Evolutionary conservation across 2,888 invertebrate genomes (phyloP).

Genomic region (Rhimphoctona megacephalus): DNA sequence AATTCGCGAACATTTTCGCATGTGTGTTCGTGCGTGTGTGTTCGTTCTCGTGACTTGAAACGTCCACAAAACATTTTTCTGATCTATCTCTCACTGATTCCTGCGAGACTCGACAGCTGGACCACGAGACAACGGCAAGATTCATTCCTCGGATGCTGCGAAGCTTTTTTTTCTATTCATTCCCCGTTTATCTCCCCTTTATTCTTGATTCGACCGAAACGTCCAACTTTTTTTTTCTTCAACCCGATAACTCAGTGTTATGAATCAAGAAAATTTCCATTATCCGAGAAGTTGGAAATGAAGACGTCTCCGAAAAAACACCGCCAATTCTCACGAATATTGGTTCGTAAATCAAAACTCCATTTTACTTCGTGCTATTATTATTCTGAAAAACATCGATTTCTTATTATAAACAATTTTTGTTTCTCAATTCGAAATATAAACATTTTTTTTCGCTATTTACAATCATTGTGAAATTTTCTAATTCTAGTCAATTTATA

Average conservation of each 20-base stretch:
- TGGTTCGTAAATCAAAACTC: slow-evolving; percentile 56
- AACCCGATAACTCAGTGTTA: slow-evolving; percentile 33
- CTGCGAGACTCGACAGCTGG: slow-evolving; percentile 57
- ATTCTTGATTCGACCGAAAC: slow-evolving; percentile 4
- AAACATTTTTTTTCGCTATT: not conserved
- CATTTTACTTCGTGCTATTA: not conserved
- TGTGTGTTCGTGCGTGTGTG: slow-evolving; percentile 7
- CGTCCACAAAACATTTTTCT: slow-evolving; percentile 42
- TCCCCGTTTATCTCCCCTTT: slow-evolving; percentile 13
- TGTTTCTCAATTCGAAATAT: not conserved
- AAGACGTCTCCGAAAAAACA: slow-evolving; percentile 53
- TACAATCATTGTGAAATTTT: not conserved
- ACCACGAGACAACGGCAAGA: slow-evolving; percentile 48
- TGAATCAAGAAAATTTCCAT: slow-evolving; percentile 58
- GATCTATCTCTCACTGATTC: slow-evolving; percentile 39
- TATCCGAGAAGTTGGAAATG: slow-evolving; percentile 48
- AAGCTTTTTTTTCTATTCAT: slow-evolving; percentile 40
- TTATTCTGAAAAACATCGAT: not conserved
- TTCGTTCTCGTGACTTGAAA: slow-evolving; percentile 7
- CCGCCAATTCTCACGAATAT: slow-evolving; percentile 46
- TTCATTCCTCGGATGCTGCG: slow-evolving; percentile 64
- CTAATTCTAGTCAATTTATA: not conserved
- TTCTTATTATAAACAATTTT: not conserved
- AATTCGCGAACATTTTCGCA: slow-evolving; percentile 10
- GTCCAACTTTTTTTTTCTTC: slow-evolving; percentile 36